Evolutionary conservation across 2,888 invertebrate genomes (phyloP), one percentile per base, ranked within the genome.

Genomic region (Melanophora roralis): DNA sequence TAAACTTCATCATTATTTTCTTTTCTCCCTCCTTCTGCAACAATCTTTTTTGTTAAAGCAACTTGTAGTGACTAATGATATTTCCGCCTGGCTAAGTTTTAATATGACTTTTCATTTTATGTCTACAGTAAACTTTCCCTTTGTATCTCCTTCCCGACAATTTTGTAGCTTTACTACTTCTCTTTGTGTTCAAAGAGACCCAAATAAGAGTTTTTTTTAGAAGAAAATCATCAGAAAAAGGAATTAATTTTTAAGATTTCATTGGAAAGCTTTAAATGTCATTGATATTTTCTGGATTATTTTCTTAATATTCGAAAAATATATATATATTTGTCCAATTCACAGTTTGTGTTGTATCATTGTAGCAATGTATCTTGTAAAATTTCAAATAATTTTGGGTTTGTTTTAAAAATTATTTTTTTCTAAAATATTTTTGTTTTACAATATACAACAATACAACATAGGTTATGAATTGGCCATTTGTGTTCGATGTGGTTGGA

Each of bases 31-130:
- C 3, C 43, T 27, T 32, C 14, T 57, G 2, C 11, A 27, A 7
- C 34, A 1, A 45, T n/a, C n/a, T 72, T 12, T 14, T 1, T 47
- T 32, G 38, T 9, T 7, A 8, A 32, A 34, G 36, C 36, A 57
- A 64, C 6, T 59, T 59, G 1, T 14, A 55, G 55, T 80, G 72
- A 76, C 76, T 76, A 72, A 80, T 80, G 76, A 72, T 67, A 72
- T 80, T 80, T 76, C 49, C 76, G 80, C 76, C 51, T 76, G 75
- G 57, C 57, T 72, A 62, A 72, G 21, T 55, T 80, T 67, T 72
- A 75, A 72, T 75, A 72, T 69, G 69, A 57, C 21, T 75, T 75
- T 47, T 47, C 16, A 4, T 19, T 16, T 34, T 36, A 8, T 59
- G 32, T 1, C 4, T 27, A 27, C 27, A 27, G n/a, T n/a, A n/a